Evolutionary conservation across 2,888 invertebrate genomes (phyloP).

Genomic region (Nomada flava): DNA sequence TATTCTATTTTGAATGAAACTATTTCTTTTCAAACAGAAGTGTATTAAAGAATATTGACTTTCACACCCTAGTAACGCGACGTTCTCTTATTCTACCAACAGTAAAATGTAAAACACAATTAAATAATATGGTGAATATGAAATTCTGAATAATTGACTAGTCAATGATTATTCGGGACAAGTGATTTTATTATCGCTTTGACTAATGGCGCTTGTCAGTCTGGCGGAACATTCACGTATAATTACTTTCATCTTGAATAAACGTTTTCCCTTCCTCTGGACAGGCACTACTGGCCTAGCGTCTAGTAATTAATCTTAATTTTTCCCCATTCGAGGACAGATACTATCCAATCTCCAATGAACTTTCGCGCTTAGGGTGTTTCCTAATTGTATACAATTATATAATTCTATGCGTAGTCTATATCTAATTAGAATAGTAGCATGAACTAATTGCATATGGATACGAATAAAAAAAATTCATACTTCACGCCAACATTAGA

Average conservation of each 20-base stretch:
- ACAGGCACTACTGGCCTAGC: not conserved
- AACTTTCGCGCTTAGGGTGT: not conserved
- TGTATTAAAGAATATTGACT: not conserved
- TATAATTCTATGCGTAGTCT: no score
- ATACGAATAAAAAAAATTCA: not conserved
- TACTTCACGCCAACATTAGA: no score
- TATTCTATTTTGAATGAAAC: not conserved
- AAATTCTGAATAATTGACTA: not conserved
- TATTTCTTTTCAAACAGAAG: not conserved
- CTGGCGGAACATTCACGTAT: not conserved
- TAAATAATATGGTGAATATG: not conserved
- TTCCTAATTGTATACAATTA: not conserved
- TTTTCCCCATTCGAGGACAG: not conserved
- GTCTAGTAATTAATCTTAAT: conserved; percentile 10
- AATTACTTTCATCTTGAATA: conserved; percentile 14
- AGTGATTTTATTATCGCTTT: conserved; percentile 15
- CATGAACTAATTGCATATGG: not conserved
- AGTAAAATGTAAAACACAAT: not conserved
- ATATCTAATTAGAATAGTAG: no score
- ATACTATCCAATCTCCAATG: not conserved
- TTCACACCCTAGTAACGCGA: not conserved
- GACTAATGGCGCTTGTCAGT: conserved; percentile 14
- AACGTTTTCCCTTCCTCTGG: conserved; percentile 5
- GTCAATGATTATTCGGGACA: not conserved
- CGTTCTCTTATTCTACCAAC: not conserved